These are phyloP conservation scores for Coregonus clupeaformis DNA, from an alignment of 2,113 vertebrate species.

Conservation along the genomic window DNA sequence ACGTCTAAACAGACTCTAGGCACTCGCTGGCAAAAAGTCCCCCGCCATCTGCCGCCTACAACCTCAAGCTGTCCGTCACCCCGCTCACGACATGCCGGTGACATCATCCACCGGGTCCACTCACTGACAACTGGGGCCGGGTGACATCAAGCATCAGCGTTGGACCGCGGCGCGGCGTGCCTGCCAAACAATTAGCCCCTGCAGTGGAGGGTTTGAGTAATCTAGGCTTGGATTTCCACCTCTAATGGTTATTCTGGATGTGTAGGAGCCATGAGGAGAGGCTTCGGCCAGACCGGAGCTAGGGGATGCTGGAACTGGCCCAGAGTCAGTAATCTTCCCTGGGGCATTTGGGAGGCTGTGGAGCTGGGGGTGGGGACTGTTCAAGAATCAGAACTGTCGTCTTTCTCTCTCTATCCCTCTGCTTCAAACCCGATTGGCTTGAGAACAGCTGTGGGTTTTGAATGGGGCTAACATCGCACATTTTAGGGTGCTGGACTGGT, in stretches of 20 bases:
- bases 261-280: constrained; percentile 1
- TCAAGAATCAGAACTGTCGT: constrained; percentile 27
- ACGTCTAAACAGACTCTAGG: constrained; percentile 62
- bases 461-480: constrained; percentile 33
- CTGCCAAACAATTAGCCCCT: constrained; percentile 50
- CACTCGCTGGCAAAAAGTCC: constrained; percentile 22
- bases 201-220: constrained; percentile 51
- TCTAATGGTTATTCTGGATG: constrained; percentile 53
- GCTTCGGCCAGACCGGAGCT: neutral
- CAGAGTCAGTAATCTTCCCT: constrained; percentile 11
- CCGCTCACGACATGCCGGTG: neutral
- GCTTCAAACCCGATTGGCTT: neutral
- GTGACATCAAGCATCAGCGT: constrained; percentile 55
- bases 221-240: constrained; percentile 38
- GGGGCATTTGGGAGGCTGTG: constrained; percentile 18
- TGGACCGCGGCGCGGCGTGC: constrained; percentile 19
- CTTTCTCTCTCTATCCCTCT: constrained; percentile 23
- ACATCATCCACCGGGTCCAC: constrained; percentile 1
- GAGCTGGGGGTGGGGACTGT: neutral
- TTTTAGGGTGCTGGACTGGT: constrained; percentile 18
- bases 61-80: constrained; percentile 65
- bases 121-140: constrained; percentile 22
- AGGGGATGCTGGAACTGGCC: neutral
- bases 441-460: constrained; percentile 58
- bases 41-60: constrained; percentile 65